phyloP scores from a whole-genome alignment of 2,797 vertebrate genomes.

The Megalops cyprinoides region DNA sequence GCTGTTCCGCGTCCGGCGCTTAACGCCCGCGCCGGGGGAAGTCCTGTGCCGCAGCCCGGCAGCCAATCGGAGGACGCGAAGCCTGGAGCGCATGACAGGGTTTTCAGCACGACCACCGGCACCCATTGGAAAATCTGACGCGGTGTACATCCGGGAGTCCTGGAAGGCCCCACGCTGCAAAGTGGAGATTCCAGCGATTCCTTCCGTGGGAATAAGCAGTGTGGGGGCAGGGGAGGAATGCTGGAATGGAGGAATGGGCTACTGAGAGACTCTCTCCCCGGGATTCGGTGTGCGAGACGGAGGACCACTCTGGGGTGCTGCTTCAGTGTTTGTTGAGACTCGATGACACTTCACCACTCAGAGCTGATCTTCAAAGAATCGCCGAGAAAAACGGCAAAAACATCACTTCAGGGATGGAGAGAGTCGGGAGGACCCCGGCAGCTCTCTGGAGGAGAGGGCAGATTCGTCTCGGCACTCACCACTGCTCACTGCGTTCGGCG shows the following conservation, averaged over 20 bases:
- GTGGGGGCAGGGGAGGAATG: neutral
- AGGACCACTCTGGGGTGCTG: neutral
- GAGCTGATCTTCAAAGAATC: conserved; percentile 8
- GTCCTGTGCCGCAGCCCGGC: too few species aligned
- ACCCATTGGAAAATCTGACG: neutral
- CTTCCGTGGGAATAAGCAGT: neutral
- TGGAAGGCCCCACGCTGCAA: neutral
- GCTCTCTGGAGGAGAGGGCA: too few species aligned
- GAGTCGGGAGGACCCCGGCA: neutral
- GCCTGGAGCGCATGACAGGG: neutral
- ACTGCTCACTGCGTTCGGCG: neutral
- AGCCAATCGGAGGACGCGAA: neutral
- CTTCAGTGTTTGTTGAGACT: neutral
- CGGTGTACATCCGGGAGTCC: conserved; percentile 21
- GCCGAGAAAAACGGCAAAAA: neutral
- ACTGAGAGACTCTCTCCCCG: neutral
- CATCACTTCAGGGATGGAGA: neutral
- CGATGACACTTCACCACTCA: neutral
- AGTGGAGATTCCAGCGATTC: neutral
- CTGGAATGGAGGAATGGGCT: neutral
- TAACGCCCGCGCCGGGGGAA: neutral
- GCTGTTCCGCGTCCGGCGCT: neutral
- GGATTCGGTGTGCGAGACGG: neutral
- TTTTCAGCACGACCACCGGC: neutral
- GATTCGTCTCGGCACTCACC: neutral